Percentiles rank a stretch among this genome's conserved stretches.
These are phyloP conservation scores for Apotomis turbidana DNA, from an alignment of 2,888 invertebrate species.

Conservation along the genomic window DNA sequence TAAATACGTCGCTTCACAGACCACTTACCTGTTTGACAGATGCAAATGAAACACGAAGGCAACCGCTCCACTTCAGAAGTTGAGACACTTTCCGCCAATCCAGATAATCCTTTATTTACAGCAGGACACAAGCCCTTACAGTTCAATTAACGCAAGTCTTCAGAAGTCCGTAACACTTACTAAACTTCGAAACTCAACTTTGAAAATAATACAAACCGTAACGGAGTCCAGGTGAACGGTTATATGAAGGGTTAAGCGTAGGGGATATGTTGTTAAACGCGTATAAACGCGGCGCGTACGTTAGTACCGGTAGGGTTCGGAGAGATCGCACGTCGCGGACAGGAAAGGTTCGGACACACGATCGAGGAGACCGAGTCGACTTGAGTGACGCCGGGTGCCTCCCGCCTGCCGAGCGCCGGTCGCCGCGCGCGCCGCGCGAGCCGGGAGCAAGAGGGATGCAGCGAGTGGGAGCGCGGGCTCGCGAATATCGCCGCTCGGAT, in stretches of 20 bases:
- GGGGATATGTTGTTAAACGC: constrained; percentile 62
- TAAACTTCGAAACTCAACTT: constrained; percentile 45
- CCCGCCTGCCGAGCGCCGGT: constrained; percentile 75
- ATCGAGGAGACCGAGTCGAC: constrained; percentile 77
- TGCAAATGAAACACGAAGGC: constrained; percentile 71
- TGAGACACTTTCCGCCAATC: constrained; percentile 70
- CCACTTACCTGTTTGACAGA: constrained; percentile 74
- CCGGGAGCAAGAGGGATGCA: constrained; percentile 80
- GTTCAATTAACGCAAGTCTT: constrained; percentile 58
- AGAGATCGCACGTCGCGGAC: constrained; percentile 77
- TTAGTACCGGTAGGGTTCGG: constrained; percentile 76
- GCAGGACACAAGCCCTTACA: constrained; percentile 52
- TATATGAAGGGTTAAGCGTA: constrained; percentile 47
- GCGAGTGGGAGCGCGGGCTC: constrained; percentile 65
- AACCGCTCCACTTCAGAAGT: constrained; percentile 56
- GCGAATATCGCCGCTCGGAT: constrained; percentile 79
- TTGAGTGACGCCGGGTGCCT: constrained; percentile 79
- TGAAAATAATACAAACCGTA: constrained; percentile 36
- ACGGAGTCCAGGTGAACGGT: constrained; percentile 43
- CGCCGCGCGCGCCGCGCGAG: constrained; percentile 66
- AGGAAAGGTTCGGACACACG: constrained; percentile 80
- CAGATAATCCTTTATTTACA: constrained; percentile 70
- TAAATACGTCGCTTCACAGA: constrained; percentile 67
- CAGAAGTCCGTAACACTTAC: constrained; percentile 49
- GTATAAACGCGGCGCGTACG: constrained; percentile 63